Evolutionary conservation across 1,140 invertebrate species (phyloP).

Genomic region (Drosophila pseudoananassae): DNA sequence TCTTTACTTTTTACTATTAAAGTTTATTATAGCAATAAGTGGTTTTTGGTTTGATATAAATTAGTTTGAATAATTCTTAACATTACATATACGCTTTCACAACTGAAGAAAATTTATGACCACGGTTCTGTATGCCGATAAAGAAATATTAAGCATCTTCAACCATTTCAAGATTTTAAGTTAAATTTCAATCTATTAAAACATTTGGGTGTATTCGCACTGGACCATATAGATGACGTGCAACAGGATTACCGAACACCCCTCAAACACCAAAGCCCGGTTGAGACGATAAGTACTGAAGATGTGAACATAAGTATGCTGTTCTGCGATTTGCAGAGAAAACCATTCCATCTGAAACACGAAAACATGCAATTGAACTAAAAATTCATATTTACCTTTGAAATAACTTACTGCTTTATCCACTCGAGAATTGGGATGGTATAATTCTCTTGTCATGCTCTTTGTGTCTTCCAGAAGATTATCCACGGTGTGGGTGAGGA

Average conservation of each 20-base stretch:
- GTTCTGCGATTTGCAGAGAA: conserved; percentile 34
- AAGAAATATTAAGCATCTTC: no score
- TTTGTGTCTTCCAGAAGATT: conserved; percentile 7
- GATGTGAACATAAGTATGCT: conserved; percentile 28
- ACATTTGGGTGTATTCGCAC: conserved; percentile 24
- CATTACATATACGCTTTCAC: no score
- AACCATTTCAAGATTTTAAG: no score
- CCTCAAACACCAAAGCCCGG: conserved; percentile 18
- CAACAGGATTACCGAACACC: conserved; percentile 23
- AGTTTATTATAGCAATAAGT: no score
- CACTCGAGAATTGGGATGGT: background rate
- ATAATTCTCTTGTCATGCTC: background rate
- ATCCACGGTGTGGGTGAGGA: conserved; percentile 8
- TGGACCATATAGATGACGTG: conserved; percentile 54
- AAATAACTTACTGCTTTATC: conserved; percentile 31
- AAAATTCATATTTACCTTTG: background rate
- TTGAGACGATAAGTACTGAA: conserved; percentile 39
- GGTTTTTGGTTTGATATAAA: no score
- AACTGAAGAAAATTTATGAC: no score
- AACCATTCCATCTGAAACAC: conserved; percentile 39
- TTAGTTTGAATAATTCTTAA: no score
- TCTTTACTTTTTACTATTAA: no score
- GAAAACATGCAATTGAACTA: background rate
- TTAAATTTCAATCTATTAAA: background rate
- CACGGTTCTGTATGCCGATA: no score